Percentiles rank a stretch among this genome's conserved stretches.
These are phyloP conservation scores for Mesocentrotus franciscanus DNA, from an alignment of 53 echinoderm and acorn worm genomes.

Conservation along the genomic window DNA sequence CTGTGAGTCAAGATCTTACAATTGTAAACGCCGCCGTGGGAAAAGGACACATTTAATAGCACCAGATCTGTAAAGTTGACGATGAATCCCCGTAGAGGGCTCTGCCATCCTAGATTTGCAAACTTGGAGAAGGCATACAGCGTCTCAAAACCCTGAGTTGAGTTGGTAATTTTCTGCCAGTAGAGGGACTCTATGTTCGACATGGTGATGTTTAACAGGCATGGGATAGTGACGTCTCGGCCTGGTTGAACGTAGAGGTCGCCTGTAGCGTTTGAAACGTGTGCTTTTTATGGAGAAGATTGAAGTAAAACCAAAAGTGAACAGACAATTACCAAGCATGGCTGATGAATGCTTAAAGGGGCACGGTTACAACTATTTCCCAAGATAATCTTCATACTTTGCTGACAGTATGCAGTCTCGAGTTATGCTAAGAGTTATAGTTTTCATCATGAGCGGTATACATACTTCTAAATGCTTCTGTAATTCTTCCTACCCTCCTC, in stretches of 20 bases:
- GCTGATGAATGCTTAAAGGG: too few relatives aligned
- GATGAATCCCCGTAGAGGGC: conserved; percentile 1
- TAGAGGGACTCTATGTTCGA: neutral
- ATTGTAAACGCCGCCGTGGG: neutral
- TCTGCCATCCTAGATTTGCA: neutral
- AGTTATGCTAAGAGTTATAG: too few relatives aligned
- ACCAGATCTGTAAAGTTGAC: neutral
- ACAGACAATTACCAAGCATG: too few relatives aligned
- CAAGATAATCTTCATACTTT: too few relatives aligned
- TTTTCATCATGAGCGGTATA: too few relatives aligned
- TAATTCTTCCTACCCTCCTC: too few relatives aligned
- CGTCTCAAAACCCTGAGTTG: neutral
- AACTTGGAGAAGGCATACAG: neutral
- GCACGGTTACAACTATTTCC: too few relatives aligned
- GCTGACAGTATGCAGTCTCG: too few relatives aligned
- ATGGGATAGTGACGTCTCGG: neutral
- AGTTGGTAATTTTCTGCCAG: conserved; percentile 31
- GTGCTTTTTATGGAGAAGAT: neutral
- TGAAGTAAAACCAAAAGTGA: neutral
- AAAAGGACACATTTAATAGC: neutral
- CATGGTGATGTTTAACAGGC: neutral
- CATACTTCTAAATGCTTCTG: too few relatives aligned
- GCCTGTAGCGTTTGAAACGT: neutral
- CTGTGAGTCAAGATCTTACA: neutral
- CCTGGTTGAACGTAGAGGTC: neutral